Conservation (phyloP, 2,888 invertebrate genomes). For the Panorpa germanica region DNA sequence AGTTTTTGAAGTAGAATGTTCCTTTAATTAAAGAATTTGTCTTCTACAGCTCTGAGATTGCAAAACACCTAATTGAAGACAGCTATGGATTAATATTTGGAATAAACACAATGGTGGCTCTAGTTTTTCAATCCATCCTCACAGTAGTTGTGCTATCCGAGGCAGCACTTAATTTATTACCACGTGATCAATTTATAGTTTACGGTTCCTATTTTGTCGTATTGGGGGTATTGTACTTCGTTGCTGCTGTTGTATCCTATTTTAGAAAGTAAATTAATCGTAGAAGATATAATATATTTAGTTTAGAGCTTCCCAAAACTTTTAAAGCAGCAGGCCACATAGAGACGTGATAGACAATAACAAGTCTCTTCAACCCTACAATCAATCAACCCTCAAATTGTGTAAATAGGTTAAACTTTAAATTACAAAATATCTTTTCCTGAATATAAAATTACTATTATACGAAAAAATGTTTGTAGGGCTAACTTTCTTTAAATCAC, state of each 20-base stretch:
- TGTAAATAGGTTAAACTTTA: no score
- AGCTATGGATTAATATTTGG: constrained; percentile 85
- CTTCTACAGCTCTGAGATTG: constrained; percentile 61
- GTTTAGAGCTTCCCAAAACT: no score
- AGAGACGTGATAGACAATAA: no score
- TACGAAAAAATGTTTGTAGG: no score
- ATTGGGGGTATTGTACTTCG: constrained; percentile 18
- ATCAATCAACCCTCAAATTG: no score
- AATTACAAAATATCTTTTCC: no score
- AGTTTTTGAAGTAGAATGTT: not conserved
- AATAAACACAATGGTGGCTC: constrained; percentile 66
- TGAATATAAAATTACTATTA: no score
- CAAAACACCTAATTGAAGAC: constrained; percentile 57
- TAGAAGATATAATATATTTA: no score
- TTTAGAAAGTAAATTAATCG: no score
- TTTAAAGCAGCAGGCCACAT: no score
- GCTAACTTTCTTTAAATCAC: no score
- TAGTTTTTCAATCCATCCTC: constrained; percentile 57
- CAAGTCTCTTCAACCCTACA: no score
- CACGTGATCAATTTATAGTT: constrained; percentile 19
- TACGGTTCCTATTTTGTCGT: constrained; percentile 22
- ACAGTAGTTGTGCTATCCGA: constrained; percentile 29
- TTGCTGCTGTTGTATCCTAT: constrained; percentile 12
- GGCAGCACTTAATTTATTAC: constrained; percentile 17
- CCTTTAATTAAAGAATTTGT: constrained; percentile 5